Percentiles rank a stretch among this genome's conserved stretches.
phyloP scores from a whole-genome alignment of 2,797 vertebrate genomes.

The Carapus acus region DNA sequence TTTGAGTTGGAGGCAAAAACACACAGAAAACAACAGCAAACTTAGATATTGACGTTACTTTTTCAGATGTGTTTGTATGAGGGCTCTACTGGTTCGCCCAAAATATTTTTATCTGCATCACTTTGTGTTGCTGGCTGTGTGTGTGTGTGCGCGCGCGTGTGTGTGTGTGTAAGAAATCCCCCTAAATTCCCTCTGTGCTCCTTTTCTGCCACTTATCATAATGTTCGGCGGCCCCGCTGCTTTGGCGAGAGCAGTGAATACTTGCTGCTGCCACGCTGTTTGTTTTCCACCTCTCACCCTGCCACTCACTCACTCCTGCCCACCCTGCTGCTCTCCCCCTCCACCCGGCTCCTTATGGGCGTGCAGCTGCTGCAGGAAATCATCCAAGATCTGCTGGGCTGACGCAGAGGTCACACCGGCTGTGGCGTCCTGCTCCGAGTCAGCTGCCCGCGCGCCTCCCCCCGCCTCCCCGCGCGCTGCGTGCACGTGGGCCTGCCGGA shows the following conservation, averaged over 20 bases:
- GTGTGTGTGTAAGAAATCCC: no score
- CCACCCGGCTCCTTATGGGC: conserved; percentile 37
- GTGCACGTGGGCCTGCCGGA: conserved; percentile 27
- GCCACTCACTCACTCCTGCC: conserved; percentile 35
- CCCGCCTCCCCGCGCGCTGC: conserved; percentile 36
- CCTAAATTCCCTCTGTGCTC: no score
- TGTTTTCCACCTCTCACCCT: conserved; percentile 29
- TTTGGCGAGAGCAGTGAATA: not conserved
- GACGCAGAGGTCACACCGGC: conserved; percentile 60
- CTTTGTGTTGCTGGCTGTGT: no score
- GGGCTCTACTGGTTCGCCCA: no score
- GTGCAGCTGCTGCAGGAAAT: conserved; percentile 69
- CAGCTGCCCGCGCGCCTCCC: conserved; percentile 34
- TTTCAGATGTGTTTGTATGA: no score
- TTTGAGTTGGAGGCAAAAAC: no score
- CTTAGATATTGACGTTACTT: no score
- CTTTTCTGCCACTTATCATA: no score
- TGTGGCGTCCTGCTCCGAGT: conserved; percentile 38
- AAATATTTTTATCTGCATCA: no score
- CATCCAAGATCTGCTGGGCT: conserved; percentile 70
- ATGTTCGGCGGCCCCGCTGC: no score
- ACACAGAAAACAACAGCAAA: no score
- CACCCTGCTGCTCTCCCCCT: conserved; percentile 36
- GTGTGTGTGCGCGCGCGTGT: no score
- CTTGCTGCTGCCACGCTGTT: conserved; percentile 10